A percentile compares a stretch with the other conserved stretches of the same genome.
phyloP scores from a whole-genome alignment of 2,113 vertebrate species.

The Romanogobio albipinnatus region DNA sequence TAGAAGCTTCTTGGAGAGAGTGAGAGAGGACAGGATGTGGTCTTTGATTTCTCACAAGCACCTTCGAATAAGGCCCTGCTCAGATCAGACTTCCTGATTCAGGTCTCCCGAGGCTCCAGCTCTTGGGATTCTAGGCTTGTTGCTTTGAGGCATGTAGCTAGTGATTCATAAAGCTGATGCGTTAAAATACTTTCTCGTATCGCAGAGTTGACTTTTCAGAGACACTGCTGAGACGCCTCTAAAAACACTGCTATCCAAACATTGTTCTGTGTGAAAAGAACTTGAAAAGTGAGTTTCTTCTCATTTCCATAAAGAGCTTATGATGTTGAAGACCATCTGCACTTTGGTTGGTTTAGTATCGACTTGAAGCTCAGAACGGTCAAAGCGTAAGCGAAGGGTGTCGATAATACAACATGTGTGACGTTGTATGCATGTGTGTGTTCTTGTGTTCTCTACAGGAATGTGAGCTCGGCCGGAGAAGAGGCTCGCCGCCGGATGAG shows the following conservation, averaged over 20 bases:
- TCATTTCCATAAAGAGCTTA: constrained; percentile 17
- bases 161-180: constrained; percentile 1
- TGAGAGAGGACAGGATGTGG: constrained; percentile 17
- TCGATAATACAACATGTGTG: constrained; percentile 5
- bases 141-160: constrained; percentile 17
- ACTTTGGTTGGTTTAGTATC: neutral
- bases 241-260: neutral
- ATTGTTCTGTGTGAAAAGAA: neutral
- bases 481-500: constrained; percentile 97
- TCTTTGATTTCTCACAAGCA: constrained; percentile 42
- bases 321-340: neutral
- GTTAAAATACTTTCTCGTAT: neutral
- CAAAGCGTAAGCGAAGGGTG: neutral
- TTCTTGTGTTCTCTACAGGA: constrained; percentile 75
- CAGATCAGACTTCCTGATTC: constrained; percentile 20
- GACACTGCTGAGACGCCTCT: no score
- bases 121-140: constrained; percentile 13
- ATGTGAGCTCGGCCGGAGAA: constrained; percentile 98
- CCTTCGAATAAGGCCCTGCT: neutral
- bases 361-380: neutral
- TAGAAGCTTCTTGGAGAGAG: constrained; percentile 19
- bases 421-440: constrained; percentile 53
- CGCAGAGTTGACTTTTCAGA: neutral
- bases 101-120: neutral
- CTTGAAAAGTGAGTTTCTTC: neutral